phyloP scores from a whole-genome alignment of 1,140 invertebrate species.

The Lordiphosa clarofinis region DNA sequence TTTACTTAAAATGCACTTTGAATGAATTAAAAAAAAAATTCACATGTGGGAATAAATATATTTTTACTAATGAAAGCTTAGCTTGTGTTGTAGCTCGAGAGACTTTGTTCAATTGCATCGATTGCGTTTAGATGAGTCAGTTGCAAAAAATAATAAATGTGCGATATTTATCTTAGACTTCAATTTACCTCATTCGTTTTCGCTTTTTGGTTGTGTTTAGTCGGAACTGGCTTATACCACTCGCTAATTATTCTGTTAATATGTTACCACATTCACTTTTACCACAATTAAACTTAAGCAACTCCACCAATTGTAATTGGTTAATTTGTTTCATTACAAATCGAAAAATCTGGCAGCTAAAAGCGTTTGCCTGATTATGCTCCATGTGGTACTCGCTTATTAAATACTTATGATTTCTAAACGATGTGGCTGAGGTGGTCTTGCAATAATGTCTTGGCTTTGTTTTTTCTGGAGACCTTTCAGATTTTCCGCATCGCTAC shows the following conservation, averaged over 20 bases:
- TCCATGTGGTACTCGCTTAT: background rate
- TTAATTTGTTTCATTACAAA: background rate
- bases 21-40: conserved; percentile 5
- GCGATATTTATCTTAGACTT: too few species aligned
- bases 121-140: background rate
- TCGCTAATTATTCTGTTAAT: conserved; percentile 12
- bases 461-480: conserved; percentile 39
- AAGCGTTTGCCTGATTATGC: too few species aligned
- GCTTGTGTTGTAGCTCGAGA: too few species aligned
- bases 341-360: conserved; percentile 1
- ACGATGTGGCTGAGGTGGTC: background rate
- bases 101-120: background rate
- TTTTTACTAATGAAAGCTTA: too few species aligned
- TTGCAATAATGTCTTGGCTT: background rate
- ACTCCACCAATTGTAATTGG: conserved; percentile 2
- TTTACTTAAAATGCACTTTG: conserved; percentile 1
- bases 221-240: conserved; percentile 3
- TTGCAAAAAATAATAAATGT: too few species aligned
- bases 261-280: conserved; percentile 16
- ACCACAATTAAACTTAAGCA: conserved; percentile 12
- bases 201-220: too few species aligned
- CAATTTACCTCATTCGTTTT: too few species aligned
- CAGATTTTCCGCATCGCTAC: conserved; percentile 64
- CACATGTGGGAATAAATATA: too few species aligned
- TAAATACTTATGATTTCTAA: conserved; percentile 6